A percentile compares a stretch with the other conserved stretches of the same genome.
phyloP scores from a whole-genome alignment of 2,797 vertebrate genomes.

The Fistularia commersonii region DNA sequence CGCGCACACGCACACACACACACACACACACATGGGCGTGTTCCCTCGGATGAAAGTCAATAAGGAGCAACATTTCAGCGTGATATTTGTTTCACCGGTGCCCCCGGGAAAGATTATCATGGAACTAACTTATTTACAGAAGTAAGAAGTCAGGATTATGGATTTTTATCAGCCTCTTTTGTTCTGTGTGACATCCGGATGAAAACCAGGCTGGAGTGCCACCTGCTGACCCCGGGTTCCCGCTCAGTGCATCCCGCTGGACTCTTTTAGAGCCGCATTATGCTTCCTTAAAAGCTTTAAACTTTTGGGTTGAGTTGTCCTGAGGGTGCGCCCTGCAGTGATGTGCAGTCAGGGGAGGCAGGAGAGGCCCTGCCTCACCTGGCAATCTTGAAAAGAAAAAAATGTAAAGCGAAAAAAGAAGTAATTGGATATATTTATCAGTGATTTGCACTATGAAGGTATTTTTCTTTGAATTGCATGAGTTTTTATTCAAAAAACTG shows the following conservation, averaged over 20 bases:
- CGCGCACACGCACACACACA: too few species aligned
- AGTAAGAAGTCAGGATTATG: slow-evolving; percentile 27
- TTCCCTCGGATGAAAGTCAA: slow-evolving; percentile 8
- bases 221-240: slow-evolving; percentile 42
- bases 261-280: slow-evolving; percentile 18
- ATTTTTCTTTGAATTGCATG: too few species aligned
- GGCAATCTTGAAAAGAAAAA: too few species aligned
- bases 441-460: too few species aligned
- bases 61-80: slow-evolving; percentile 11
- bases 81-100: slow-evolving; percentile 17
- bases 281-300: too few species aligned
- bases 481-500: too few species aligned
- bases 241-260: background rate
- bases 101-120: slow-evolving; percentile 23
- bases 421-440: too few species aligned
- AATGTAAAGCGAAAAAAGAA: too few species aligned
- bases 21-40: background rate
- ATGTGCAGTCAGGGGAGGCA: too few species aligned
- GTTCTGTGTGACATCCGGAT: slow-evolving; percentile 5
- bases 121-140: slow-evolving; percentile 22
- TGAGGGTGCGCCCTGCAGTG: too few species aligned
- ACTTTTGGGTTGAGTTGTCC: too few species aligned
- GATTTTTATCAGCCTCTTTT: slow-evolving; percentile 33
- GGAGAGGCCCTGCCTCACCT: too few species aligned
- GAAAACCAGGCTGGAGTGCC: slow-evolving; percentile 14